Percentiles rank a stretch among this genome's conserved stretches.
phyloP scores from a whole-genome alignment of 2,888 invertebrate genomes.

The Ophion ellenae region DNA sequence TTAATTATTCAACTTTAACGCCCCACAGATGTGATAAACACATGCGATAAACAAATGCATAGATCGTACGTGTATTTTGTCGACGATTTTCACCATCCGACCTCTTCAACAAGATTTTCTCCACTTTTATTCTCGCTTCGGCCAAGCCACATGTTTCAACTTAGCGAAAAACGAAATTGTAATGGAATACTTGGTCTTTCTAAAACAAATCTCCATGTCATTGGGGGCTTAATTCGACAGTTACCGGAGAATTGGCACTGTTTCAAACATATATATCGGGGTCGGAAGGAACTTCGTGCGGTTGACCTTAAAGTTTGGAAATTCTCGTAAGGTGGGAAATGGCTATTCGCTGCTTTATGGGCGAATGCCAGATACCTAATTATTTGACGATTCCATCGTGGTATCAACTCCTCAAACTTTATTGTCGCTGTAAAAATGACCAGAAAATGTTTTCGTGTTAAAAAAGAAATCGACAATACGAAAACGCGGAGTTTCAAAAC shows the following conservation, averaged over 20 bases:
- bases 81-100: too few relatives aligned
- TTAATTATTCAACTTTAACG: too few relatives aligned
- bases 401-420: background rate
- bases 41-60: too few relatives aligned
- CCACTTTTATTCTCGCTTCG: too few relatives aligned
- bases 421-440: too few relatives aligned
- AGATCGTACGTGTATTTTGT: too few relatives aligned
- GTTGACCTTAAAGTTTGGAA: slow-evolving; percentile 38
- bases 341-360: slow-evolving; percentile 1
- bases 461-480: too few relatives aligned
- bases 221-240: slow-evolving; percentile 45
- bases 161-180: background rate
- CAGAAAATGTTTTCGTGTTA: too few relatives aligned
- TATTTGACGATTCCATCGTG: background rate
- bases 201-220: background rate
- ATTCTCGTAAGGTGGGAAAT: slow-evolving; percentile 25
- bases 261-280: background rate
- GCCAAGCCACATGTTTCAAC: too few relatives aligned
- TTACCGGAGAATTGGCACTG: slow-evolving; percentile 34
- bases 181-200: slow-evolving; percentile 1
- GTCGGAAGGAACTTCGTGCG: slow-evolving; percentile 23
- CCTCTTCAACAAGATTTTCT: too few relatives aligned
- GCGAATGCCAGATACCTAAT: slow-evolving; percentile 2
- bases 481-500: too few relatives aligned
- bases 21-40: too few relatives aligned